Conservation (phyloP, 2,113 vertebrate genomes). For the Oreotrochilus melanogaster region DNA sequence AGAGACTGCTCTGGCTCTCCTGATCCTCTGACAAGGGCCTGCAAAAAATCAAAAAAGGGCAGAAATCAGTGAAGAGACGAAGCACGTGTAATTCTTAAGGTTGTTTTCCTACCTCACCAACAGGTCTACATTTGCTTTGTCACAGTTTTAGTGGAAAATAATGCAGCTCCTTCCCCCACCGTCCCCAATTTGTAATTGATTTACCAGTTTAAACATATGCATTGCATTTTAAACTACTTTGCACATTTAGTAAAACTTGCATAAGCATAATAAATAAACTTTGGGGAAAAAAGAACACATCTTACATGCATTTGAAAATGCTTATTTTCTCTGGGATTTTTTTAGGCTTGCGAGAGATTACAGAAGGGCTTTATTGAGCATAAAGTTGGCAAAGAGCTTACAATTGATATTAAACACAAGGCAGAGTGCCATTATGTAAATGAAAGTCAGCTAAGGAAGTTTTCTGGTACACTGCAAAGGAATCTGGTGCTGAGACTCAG, state of each 20-base stretch:
- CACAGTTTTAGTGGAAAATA: neutral
- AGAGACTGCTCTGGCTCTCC: neutral
- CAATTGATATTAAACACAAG: neutral
- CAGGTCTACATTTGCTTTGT: neutral
- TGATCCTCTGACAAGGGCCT: neutral
- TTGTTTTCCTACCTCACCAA: neutral
- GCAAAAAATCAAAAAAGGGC: neutral
- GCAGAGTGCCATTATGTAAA: neutral
- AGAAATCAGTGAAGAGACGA: neutral
- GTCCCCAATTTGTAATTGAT: neutral
- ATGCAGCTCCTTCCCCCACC: neutral
- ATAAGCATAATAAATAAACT: neutral
- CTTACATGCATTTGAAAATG: neutral
- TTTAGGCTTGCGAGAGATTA: neutral
- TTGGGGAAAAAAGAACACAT: neutral
- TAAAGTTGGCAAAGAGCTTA: slow-evolving; percentile 6
- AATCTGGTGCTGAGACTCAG: neutral
- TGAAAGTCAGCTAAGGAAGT: neutral
- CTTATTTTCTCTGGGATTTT: neutral
- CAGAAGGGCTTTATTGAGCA: neutral
- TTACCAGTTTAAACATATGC: neutral
- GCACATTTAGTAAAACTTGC: neutral
- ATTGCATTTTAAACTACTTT: neutral
- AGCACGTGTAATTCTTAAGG: neutral
- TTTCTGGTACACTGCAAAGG: neutral